Conservation (phyloP, 1,140 invertebrate species). For the Ooceraea biroi region DNA sequence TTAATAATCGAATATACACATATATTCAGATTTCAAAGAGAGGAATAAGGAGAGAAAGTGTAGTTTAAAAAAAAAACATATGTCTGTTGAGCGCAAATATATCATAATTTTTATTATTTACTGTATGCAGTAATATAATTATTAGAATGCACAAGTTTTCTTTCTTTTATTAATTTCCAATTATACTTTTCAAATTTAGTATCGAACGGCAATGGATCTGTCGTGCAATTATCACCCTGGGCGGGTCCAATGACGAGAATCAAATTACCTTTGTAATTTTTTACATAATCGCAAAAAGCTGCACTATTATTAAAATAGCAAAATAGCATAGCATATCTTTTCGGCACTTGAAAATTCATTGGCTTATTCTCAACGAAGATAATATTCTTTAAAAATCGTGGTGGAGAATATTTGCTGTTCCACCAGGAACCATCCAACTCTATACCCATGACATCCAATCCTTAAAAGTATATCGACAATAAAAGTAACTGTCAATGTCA, state of each 20-base stretch:
- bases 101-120: slow-evolving; percentile 65
- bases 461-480: slow-evolving; percentile 77
- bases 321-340: slow-evolving; percentile 89
- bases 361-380: slow-evolving; percentile 81
- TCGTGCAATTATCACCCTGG: slow-evolving; percentile 88
- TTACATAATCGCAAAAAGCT: slow-evolving; percentile 90
- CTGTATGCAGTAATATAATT: slow-evolving; percentile 87
- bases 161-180: slow-evolving; percentile 77
- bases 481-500: slow-evolving; percentile 2
- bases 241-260: slow-evolving; percentile 91
- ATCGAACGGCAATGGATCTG: slow-evolving; percentile 89
- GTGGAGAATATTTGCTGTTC: slow-evolving; percentile 87
- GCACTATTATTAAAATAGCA: slow-evolving; percentile 91
- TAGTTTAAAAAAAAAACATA: too few species aligned
- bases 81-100: background rate
- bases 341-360: slow-evolving; percentile 71
- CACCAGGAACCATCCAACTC: slow-evolving; percentile 89
- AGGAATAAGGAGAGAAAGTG: too few species aligned
- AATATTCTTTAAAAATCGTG: slow-evolving; percentile 85
- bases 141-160: slow-evolving; percentile 83
- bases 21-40: too few species aligned
- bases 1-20: too few species aligned
- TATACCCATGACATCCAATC: slow-evolving; percentile 85
- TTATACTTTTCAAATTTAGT: slow-evolving; percentile 81
- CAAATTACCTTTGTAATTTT: slow-evolving; percentile 87